These are phyloP conservation scores for Schizopygopsis pylzovi DNA, from an alignment of 2,797 vertebrate species.

Conservation along the genomic window DNA sequence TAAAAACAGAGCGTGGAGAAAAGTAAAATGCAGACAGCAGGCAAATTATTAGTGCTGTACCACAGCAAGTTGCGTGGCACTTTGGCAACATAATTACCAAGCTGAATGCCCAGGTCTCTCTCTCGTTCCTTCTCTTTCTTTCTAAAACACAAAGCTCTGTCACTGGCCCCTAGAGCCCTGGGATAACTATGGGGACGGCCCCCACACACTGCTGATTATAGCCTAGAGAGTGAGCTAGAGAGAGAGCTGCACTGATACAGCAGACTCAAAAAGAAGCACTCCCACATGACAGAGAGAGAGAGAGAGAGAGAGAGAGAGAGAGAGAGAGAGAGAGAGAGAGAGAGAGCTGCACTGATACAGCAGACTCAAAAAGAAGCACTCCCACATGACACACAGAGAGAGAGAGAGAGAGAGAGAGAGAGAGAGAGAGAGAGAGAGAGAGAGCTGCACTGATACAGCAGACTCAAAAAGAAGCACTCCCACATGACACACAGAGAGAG, in stretches of 20 bases:
- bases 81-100: slow-evolving; percentile 63
- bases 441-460: slow-evolving; percentile 2
- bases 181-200: slow-evolving; percentile 29
- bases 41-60: slow-evolving; percentile 57
- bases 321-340: slow-evolving; percentile 14
- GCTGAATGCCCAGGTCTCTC: slow-evolving; percentile 41
- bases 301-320: slow-evolving; percentile 15
- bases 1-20: slow-evolving; percentile 58
- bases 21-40: slow-evolving; percentile 56
- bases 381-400: slow-evolving; percentile 6
- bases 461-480: slow-evolving; percentile 14
- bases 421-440: slow-evolving; percentile 3
- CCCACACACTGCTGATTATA: slow-evolving; percentile 55
- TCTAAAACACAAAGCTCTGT: slow-evolving; percentile 50
- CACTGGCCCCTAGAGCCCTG: slow-evolving; percentile 37
- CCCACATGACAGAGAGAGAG: slow-evolving; percentile 24
- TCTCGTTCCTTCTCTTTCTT: neutral
- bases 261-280: slow-evolving; percentile 11
- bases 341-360: slow-evolving; percentile 11
- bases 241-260: slow-evolving; percentile 11
- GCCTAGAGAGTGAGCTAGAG: slow-evolving; percentile 31
- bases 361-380: slow-evolving; percentile 11
- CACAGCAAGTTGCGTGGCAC: slow-evolving; percentile 51
- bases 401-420: slow-evolving; percentile 9
- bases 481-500: neutral